Evolutionary conservation across 1,140 invertebrate species (phyloP).

Genomic region (Magallana angulata): DNA sequence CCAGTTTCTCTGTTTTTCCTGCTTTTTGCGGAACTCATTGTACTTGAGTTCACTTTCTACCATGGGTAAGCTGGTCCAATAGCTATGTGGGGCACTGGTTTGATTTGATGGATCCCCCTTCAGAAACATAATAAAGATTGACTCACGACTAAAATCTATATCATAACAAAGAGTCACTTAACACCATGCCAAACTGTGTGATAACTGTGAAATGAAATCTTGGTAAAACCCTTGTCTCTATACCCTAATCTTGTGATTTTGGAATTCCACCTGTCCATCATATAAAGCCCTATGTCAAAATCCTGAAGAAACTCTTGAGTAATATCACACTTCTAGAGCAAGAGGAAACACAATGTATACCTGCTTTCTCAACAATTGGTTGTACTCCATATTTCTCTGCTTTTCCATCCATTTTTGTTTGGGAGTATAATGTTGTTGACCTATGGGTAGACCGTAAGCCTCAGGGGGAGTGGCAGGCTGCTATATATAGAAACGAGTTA

Average conservation of each 20-base stretch:
- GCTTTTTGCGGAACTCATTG: constrained; percentile 9
- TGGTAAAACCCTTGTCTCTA: no score
- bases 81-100: neutral
- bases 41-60: constrained; percentile 26
- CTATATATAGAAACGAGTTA: constrained; percentile 21
- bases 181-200: no score
- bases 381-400: constrained; percentile 54
- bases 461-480: constrained; percentile 39
- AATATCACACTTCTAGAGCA: constrained; percentile 21
- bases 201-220: no score
- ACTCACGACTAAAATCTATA: neutral
- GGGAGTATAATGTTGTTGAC: constrained; percentile 44
- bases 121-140: neutral
- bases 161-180: no score
- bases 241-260: no score
- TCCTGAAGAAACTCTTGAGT: neutral
- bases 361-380: constrained; percentile 48
- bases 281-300: no score
- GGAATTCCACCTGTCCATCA: no score
- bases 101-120: neutral
- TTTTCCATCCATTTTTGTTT: constrained; percentile 46
- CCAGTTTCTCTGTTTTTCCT: neutral
- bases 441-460: constrained; percentile 46
- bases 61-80: constrained; percentile 9
- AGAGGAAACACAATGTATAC: constrained; percentile 32